Evolutionary conservation across 2,888 invertebrate species (phyloP), one percentile per base, ranked within the genome.

Genomic region (Aplocera efformata): DNA sequence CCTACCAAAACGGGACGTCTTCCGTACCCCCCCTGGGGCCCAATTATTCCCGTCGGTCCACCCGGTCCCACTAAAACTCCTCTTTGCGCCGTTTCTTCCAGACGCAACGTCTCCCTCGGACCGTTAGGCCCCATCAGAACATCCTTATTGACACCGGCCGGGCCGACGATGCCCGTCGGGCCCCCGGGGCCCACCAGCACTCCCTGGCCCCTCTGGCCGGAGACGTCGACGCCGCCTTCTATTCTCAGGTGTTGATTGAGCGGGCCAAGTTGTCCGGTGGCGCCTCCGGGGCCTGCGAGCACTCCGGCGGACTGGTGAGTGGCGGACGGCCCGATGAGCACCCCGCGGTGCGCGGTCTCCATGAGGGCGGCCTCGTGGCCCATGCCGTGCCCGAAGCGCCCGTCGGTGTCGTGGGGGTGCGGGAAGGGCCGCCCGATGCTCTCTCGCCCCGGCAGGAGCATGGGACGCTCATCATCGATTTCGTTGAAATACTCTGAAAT

Each of bases 1-100:
- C 89, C 90, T 1, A 85, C 58, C 7, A 90, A 60, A 7, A 90
- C 41, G 4, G 58, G 60, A 21, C 62, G 41, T 32, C 62, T 40
- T 0, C 53, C 60, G 17, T 56, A 64, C 7, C 50, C 46, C 8
- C 53, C 40, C 17, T 29, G 46, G 36, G 69, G 58, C 1, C 68
- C 73, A 3, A 68, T 61, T 5, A 60, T 47, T 5, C 70, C 69
- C 1, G 71, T 67, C 1, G 78, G 73, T 0, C 79, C 80, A 1
- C 79, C 79, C 0, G 89, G 86, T 1, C 89, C 90, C 1, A 88
- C 85, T 6, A 91, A 60, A 1, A 90, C 45, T 4, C 65, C 72
- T 23, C 64, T 50, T 41, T 74, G 77, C 20, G 67, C 69, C 0
- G 63, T 41, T 30, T 63, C 61, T 28, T 39, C 32, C 1, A 31